phyloP scores from a whole-genome alignment of 2,797 vertebrate genomes.

The Spizella passerina region DNA sequence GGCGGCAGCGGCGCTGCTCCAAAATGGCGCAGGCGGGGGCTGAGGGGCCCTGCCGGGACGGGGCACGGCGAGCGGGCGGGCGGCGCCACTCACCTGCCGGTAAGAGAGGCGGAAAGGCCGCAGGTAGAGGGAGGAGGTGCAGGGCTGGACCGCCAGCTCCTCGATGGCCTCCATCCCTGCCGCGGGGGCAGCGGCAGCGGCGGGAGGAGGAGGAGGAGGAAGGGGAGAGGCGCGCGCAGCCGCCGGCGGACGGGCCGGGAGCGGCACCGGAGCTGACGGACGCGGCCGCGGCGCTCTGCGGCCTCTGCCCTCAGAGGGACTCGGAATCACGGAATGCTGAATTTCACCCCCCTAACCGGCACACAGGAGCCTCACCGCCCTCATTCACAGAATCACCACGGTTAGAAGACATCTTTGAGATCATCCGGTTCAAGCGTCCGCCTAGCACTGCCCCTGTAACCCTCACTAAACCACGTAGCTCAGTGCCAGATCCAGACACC shows the following conservation, averaged over 20 bases:
- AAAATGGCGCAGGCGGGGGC: neutral
- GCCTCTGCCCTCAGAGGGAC: too few species aligned
- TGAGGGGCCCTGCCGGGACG: neutral
- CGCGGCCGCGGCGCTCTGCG: too few species aligned
- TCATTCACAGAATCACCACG: accelerated
- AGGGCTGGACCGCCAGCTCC: constrained; percentile 83
- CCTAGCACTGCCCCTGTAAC: neutral
- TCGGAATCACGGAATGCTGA: neutral
- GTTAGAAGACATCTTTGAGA: neutral
- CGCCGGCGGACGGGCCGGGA: neutral
- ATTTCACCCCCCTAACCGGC: accelerated
- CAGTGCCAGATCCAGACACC: neutral
- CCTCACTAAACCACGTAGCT: neutral
- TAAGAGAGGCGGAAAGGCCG: constrained; percentile 80
- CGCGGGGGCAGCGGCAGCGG: neutral
- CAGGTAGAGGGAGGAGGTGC: constrained; percentile 84
- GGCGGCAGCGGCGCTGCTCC: neutral
- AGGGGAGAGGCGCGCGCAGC: neutral
- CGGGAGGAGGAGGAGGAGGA: neutral
- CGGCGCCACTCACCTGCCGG: constrained; percentile 54
- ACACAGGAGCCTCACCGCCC: neutral
- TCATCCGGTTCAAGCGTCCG: neutral
- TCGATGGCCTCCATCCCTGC: constrained; percentile 66
- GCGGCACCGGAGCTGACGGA: neutral
- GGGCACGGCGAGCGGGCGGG: neutral